phyloP scores from a whole-genome alignment of 2,797 vertebrate species.

The Myotis vivesi region DNA sequence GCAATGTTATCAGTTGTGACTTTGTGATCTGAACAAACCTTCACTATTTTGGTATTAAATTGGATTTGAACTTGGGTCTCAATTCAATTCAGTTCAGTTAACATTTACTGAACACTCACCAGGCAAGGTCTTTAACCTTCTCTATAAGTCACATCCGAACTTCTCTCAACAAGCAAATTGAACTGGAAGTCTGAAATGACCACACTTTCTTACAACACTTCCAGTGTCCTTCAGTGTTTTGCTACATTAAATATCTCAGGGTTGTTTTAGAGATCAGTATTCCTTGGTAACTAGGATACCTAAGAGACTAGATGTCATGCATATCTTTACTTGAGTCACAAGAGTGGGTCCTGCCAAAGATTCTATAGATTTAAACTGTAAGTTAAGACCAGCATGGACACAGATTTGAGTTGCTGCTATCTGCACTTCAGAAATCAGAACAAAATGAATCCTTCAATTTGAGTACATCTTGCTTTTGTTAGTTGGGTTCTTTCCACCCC shows the following conservation, averaged over 20 bases:
- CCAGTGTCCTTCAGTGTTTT: not conserved
- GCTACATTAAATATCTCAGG: slow-evolving; percentile 10
- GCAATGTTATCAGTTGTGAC: slow-evolving; percentile 69
- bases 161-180: slow-evolving; percentile 58
- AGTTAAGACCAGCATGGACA: not conserved
- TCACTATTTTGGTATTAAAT: slow-evolving; percentile 70
- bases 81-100: slow-evolving; percentile 71
- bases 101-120: slow-evolving; percentile 64
- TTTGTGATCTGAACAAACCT: slow-evolving; percentile 68
- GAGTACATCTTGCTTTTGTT: not conserved
- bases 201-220: slow-evolving; percentile 23
- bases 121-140: slow-evolving; percentile 60
- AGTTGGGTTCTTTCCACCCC: not conserved
- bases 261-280: not conserved
- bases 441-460: not conserved
- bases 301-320: not conserved
- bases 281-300: not conserved
- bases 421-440: not conserved
- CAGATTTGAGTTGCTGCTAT: not conserved
- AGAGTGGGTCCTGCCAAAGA: not conserved
- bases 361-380: not conserved
- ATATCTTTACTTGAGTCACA: not conserved
- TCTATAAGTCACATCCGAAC: slow-evolving; percentile 53
- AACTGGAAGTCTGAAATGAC: slow-evolving; percentile 51
- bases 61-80: slow-evolving; percentile 69